Evolutionary conservation across 2,113 vertebrate genomes (phyloP), one percentile per base, ranked within the genome.

Genomic region (Thinocorus orbignyianus): DNA sequence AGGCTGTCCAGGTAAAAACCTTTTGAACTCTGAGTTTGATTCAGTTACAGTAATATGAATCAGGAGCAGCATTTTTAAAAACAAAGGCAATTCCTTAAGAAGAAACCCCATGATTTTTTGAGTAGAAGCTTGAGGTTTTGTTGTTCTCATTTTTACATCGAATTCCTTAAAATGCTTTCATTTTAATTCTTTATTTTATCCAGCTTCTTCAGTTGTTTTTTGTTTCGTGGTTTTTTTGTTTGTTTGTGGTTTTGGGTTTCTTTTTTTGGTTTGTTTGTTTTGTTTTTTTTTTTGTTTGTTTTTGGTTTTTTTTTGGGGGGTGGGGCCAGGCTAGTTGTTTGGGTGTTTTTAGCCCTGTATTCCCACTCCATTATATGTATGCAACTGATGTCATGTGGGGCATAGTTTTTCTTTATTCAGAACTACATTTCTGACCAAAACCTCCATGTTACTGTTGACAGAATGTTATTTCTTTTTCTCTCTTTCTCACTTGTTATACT

Each of bases 301-400:
- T n/a, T n/a, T n/a, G n/a, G n/a, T n/a, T n/a, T n/a, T n/a, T n/a
- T n/a, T n/a, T n/a, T n/a, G n/a, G n/a, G n/a, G n/a, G n/a, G n/a
- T n/a, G n/a, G n/a, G n/a, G n/a, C n/a, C n/a, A n/a, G 7, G 0
- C 28, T 77, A 10, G 2, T 19, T 83, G 10, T 5, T 22, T 22
- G 22, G 0, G 13, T 33, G 0, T 23, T 54, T 64, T 83, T 60
- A 48, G 33, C 7, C 37, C 9, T 66, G 4, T 81, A 73, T 81
- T 78, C 13, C 24, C 17, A 31, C 11, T 66, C 89, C 8, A 17
- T 46, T 69, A 28, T 25, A 65, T 5, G 5, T 60, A 44, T 44
- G 5, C 10, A 78, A 28, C 11, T 48, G 11, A 8, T 80, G 6
- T 44, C 73, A 71, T 30, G 76, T 83, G 23, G 17, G 37, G 10